phyloP scores from a whole-genome alignment of 2,888 invertebrate genomes.

The Cyrtodaria siliqua region DNA sequence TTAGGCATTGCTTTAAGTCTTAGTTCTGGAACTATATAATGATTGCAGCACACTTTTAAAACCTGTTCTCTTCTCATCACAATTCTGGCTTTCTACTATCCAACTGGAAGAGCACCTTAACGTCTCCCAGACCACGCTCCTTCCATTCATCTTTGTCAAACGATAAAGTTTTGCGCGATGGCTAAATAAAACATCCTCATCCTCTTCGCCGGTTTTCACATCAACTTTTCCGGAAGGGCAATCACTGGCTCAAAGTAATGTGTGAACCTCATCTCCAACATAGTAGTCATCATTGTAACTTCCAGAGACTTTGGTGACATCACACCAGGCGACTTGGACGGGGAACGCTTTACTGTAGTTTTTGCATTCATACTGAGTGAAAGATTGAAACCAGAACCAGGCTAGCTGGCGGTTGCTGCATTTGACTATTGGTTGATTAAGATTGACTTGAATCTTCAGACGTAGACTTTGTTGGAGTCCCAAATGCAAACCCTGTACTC shows the following conservation, averaged over 20 bases:
- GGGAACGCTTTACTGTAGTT: conserved; percentile 33
- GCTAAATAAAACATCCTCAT: no score
- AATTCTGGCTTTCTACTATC: no score
- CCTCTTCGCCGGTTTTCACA: no score
- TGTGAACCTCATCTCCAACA: conserved; percentile 93
- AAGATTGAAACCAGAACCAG: conserved; percentile 71
- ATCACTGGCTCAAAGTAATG: conserved; percentile 89
- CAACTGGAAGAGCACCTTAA: no score
- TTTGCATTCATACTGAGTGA: conserved; percentile 68
- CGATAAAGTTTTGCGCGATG: no score
- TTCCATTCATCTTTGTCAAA: no score
- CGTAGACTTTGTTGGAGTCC: conserved; percentile 17
- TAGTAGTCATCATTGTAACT: conserved; percentile 77
- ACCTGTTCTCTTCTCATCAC: no score
- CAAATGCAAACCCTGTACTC: conserved; percentile 45
- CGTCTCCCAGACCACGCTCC: no score
- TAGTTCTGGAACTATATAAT: no score
- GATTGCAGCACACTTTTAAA: no score
- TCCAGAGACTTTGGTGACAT: conserved; percentile 69
- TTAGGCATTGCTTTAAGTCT: no score
- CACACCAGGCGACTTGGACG: conserved; percentile 30
- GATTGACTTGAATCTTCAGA: conserved; percentile 44
- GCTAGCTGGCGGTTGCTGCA: conserved; percentile 38
- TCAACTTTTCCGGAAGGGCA: conserved; percentile 86
- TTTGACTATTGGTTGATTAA: conserved; percentile 16